phyloP scores from a whole-genome alignment of 2,888 invertebrate genomes.

The Schizaphis graminum region DNA sequence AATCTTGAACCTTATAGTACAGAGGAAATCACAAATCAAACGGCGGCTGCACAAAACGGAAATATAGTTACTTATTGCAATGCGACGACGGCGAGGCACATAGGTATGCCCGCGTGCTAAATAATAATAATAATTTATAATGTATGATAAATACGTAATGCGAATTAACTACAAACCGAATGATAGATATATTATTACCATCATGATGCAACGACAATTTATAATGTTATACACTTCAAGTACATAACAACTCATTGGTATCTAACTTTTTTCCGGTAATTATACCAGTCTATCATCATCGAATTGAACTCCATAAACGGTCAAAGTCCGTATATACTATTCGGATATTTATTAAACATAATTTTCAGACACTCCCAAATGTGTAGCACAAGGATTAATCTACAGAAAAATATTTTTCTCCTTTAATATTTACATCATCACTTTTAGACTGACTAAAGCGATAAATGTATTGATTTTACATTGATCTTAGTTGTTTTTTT shows the following conservation, averaged over 20 bases:
- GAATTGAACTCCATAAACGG: background rate
- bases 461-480: background rate
- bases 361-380: background rate
- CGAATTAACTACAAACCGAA: background rate
- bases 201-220: background rate
- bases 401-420: background rate
- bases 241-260: background rate
- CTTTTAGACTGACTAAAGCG: background rate
- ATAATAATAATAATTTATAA: conserved; percentile 15
- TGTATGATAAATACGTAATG: background rate
- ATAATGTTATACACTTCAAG: conserved; percentile 7
- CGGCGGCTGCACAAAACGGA: conserved; percentile 25
- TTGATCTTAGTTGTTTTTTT: background rate
- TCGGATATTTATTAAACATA: background rate
- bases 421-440: background rate
- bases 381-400: background rate
- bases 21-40: conserved; percentile 55
- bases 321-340: background rate
- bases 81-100: background rate
- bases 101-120: background rate
- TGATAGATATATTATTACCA: conserved; percentile 18
- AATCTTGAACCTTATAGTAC: conserved; percentile 11
- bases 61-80: conserved; percentile 10
- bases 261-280: background rate
- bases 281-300: conserved; percentile 2